Conservation (phyloP, 2,888 invertebrate species). For the Andricus curvator region DNA sequence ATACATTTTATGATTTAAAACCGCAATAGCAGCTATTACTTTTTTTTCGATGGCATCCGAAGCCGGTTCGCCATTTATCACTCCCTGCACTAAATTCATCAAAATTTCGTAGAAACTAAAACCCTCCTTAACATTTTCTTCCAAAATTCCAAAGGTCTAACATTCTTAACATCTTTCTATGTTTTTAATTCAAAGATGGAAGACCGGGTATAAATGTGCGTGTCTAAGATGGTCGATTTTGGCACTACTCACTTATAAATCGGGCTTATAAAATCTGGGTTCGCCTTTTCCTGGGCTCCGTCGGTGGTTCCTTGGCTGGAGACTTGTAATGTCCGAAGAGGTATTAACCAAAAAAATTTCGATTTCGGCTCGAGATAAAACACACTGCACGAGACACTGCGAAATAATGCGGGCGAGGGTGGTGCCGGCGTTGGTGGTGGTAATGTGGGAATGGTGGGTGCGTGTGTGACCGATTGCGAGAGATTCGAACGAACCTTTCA, state of each 20-base stretch:
- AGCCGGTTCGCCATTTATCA: not conserved
- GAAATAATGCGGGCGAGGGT: conserved; percentile 37
- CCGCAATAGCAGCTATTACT: not conserved
- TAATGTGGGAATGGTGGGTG: conserved; percentile 37
- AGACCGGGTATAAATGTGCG: not conserved
- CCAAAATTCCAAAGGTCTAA: not conserved
- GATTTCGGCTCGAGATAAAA: conserved; percentile 14
- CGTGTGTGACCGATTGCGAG: conserved; percentile 30
- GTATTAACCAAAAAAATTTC: conserved; percentile 8
- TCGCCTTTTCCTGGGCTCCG: conserved; percentile 21
- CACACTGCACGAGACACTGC: conserved; percentile 35
- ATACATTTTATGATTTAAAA: not conserved
- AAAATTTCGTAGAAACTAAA: not conserved
- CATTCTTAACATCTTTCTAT: not conserved
- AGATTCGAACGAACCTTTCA: conserved; percentile 55
- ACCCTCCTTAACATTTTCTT: not conserved
- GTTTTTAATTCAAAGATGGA: not conserved
- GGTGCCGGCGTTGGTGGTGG: conserved; percentile 29
- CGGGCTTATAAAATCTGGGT: conserved; percentile 21
- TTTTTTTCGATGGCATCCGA: not conserved
- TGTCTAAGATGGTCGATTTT: conserved; percentile 23
- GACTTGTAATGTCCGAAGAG: conserved; percentile 4
- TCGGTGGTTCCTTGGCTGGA: conserved; percentile 24
- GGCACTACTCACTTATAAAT: conserved; percentile 35
- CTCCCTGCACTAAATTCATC: not conserved